These are phyloP conservation scores for Chiloscyllium punctatum DNA, from an alignment of 2,797 vertebrate species.

Conservation along the genomic window DNA sequence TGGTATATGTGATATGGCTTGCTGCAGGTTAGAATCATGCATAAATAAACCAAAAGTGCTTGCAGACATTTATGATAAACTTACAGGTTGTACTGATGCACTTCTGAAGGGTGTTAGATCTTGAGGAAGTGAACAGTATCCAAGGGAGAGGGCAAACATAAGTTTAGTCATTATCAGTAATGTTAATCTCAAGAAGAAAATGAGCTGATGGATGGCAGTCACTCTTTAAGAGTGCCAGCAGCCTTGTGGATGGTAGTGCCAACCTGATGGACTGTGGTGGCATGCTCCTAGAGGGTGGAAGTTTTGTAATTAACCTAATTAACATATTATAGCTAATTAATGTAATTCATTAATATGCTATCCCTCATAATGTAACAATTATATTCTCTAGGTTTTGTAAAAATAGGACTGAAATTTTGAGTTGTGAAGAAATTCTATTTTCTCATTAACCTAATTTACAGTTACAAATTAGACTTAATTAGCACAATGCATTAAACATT, in stretches of 20 bases:
- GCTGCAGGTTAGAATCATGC: no score
- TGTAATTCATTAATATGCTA: conserved; percentile 36
- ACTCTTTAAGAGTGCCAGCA: conserved; percentile 3
- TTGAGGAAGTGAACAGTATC: conserved; percentile 12
- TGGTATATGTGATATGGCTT: not conserved
- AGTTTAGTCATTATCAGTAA: conserved; percentile 15
- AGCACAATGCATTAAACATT: conserved; percentile 37
- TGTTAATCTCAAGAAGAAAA: conserved; percentile 15
- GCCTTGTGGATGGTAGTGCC: conserved; percentile 24
- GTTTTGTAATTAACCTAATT: conserved; percentile 38
- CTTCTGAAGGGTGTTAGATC: not conserved
- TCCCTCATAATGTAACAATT: conserved; percentile 34
- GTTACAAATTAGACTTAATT: conserved; percentile 38
- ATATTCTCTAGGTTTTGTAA: conserved; percentile 38
- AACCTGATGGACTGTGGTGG: conserved; percentile 32
- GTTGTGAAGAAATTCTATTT: conserved; percentile 31
- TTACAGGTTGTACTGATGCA: not conserved
- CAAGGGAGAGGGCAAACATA: not conserved
- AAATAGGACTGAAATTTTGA: conserved; percentile 37
- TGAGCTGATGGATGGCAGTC: conserved; percentile 24
- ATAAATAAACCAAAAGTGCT: not conserved
- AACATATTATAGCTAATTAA: conserved; percentile 38
- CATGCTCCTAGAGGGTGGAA: conserved; percentile 24
- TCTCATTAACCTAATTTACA: conserved; percentile 36
- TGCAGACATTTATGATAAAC: not conserved